Evolutionary conservation across 2,888 invertebrate genomes (phyloP), one percentile per base, ranked within the genome.

Genomic region (Agriopis aurantiaria): DNA sequence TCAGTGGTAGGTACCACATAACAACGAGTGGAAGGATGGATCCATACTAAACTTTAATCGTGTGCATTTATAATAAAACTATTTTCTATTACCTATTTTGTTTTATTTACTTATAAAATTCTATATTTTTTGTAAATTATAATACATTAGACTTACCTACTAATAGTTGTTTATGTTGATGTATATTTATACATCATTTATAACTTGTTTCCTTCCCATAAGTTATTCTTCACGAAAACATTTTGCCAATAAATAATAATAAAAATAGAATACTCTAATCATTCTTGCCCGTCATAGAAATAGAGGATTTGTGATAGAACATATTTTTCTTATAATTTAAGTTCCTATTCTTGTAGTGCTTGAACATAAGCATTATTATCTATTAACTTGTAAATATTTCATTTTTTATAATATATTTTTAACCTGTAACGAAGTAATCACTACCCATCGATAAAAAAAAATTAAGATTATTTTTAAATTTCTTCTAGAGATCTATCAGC

Each of bases 21-120:
- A 58, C 10, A 23, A 33, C 33, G 33, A 5, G 33, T 33, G 33
- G 33, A 33, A 33, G 5, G 3, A 33, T 5, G 33, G 5, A 33
- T 33, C 33, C 33, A 33, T 33, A 33, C 33, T 33, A 33, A 33
- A 33, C 33, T 33, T 43, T 46, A 14, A 52, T 9, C 41, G 62
- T 55, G 45, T 62, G 53, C 53, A 62, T 62, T 62, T 62, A 45
- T 53, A 62, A 53, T 53, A 62, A 53, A 62, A 62, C 23, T n/a
- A 33, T 53, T 23, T 62, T 46, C 6, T n/a, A 46, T 23, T 10
- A 41, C 9, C n/a, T 41, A 33, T 33, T 33, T 33, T 33, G 33
- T 33, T 60, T 60, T 49, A 49, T 14, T 49, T 60, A 41, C 10
- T n/a, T 14, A 14, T 7, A 6, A 11, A 49, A 40, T 49, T 2